Conservation (phyloP, 2,113 vertebrate genomes). For the Pseudonaja textilis region DNA sequence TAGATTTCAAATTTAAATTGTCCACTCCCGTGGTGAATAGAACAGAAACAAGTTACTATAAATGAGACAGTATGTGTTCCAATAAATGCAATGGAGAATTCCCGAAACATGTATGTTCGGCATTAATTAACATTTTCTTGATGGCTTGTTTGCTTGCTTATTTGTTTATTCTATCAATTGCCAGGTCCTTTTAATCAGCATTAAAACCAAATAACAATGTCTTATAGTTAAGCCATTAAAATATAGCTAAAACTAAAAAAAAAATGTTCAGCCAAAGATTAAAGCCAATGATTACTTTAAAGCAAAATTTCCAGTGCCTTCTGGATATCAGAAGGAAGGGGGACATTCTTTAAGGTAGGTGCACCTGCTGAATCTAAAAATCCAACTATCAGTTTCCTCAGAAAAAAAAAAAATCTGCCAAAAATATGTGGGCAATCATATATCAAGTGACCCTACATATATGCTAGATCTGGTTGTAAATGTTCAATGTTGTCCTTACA, state of each 20-base stretch:
- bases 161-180: not conserved
- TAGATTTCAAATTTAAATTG: not conserved
- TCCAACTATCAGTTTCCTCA: not conserved
- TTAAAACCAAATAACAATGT: not conserved
- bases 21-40: not conserved
- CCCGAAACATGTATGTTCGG: not conserved
- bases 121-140: not conserved
- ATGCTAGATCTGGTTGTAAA: not conserved
- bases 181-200: not conserved
- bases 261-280: not conserved
- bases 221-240: not conserved
- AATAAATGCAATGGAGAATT: not conserved
- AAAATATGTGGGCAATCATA: too few species aligned
- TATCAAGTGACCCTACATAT: not conserved
- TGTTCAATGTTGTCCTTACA: not conserved
- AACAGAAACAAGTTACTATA: not conserved
- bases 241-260: not conserved
- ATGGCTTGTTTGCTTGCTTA: not conserved
- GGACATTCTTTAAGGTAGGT: too few species aligned
- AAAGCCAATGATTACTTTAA: not conserved
- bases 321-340: too few species aligned
- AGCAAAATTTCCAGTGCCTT: not conserved
- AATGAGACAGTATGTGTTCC: not conserved
- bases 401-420: too few species aligned
- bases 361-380: too few species aligned